A percentile compares a stretch with the other conserved stretches of the same genome.
phyloP scores from a whole-genome alignment of 2,888 invertebrate species.

The Alcis repandata region DNA sequence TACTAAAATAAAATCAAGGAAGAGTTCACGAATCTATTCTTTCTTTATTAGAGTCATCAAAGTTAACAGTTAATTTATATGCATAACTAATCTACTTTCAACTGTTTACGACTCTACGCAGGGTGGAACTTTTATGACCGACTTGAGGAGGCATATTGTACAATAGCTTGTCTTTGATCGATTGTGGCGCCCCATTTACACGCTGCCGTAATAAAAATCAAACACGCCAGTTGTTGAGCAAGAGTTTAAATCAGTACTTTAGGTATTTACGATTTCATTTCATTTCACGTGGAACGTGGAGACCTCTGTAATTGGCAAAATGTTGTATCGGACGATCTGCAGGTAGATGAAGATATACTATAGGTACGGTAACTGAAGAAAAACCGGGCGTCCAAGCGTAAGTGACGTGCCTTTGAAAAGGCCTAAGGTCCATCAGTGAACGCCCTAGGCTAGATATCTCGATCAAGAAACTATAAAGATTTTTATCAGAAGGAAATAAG shows the following conservation, averaged over 20 bases:
- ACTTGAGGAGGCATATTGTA: constrained; percentile 25
- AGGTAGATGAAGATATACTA: too few relatives aligned
- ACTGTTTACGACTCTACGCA: constrained; percentile 41
- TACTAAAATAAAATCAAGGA: constrained; percentile 23
- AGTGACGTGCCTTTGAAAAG: too few relatives aligned
- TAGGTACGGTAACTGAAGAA: too few relatives aligned
- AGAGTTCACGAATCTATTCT: constrained; percentile 43
- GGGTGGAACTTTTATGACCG: constrained; percentile 35
- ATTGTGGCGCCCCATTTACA: constrained; percentile 17
- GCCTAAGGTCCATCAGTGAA: too few relatives aligned
- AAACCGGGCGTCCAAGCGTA: too few relatives aligned
- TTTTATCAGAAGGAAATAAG: not conserved
- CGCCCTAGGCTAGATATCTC: too few relatives aligned
- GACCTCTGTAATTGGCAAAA: too few relatives aligned
- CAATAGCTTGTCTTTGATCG: constrained; percentile 14
- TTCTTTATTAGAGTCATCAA: constrained; percentile 43
- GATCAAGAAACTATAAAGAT: too few relatives aligned
- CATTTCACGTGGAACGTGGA: too few relatives aligned
- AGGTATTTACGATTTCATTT: too few relatives aligned
- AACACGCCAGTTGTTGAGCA: not conserved
- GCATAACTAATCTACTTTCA: constrained; percentile 44
- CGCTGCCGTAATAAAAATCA: not conserved
- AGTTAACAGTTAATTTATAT: constrained; percentile 45
- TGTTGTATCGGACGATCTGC: too few relatives aligned
- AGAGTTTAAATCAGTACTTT: not conserved